Evolutionary conservation across 2,888 invertebrate genomes (phyloP).

Genomic region (Yponomeuta evonymella): DNA sequence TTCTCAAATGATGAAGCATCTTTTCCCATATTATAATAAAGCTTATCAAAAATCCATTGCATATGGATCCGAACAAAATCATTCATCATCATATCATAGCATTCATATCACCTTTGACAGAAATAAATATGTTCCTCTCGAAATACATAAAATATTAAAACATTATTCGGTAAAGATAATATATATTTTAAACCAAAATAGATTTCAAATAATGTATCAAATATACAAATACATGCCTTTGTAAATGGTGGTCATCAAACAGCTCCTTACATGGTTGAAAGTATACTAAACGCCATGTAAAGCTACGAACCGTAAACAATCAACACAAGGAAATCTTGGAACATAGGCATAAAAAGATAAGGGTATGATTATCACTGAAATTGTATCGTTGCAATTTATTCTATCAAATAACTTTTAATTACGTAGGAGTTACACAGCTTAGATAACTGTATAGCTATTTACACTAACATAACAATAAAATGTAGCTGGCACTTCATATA

Average conservation of each 20-base stretch:
- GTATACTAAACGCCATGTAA: no score
- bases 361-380: conserved; percentile 15
- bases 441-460: conserved; percentile 51
- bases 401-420: conserved; percentile 27
- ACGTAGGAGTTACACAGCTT: conserved; percentile 42
- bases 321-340: no score
- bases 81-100: conserved; percentile 71
- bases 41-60: neutral
- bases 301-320: no score
- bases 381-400: neutral
- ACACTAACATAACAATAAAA: conserved; percentile 44
- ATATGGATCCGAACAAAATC: conserved; percentile 48
- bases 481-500: conserved; percentile 62
- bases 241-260: neutral
- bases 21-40: neutral
- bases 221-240: neutral
- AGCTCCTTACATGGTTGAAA: neutral
- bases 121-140: conserved; percentile 11
- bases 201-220: conserved; percentile 19
- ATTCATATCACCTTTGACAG: conserved; percentile 43
- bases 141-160: conserved; percentile 5
- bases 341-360: neutral
- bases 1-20: neutral
- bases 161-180: conserved; percentile 3
- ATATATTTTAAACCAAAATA: conserved; percentile 22